phyloP scores from a whole-genome alignment of 2,888 invertebrate genomes.

The Andrena chrysosceles region DNA sequence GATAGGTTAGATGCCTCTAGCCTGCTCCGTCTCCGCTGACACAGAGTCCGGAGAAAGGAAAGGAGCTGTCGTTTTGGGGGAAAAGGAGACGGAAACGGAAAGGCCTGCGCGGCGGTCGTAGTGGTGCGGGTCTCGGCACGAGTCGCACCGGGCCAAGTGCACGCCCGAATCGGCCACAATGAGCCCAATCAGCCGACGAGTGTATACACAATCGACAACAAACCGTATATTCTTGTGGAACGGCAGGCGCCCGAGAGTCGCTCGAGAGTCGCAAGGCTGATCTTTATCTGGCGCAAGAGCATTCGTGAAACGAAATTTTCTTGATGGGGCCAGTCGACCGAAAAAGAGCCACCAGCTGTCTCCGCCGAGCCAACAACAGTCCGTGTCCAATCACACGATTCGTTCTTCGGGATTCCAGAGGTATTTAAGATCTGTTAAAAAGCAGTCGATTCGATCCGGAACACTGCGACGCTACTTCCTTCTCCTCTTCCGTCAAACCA shows the following conservation, averaged over 20 bases:
- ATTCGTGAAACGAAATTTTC: slow-evolving; percentile 40
- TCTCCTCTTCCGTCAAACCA: neutral
- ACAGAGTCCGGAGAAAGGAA: neutral
- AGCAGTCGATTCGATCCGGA: slow-evolving; percentile 8
- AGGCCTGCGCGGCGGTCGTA: too few relatives aligned
- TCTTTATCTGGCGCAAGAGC: slow-evolving; percentile 67
- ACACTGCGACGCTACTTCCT: neutral
- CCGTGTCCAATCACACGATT: slow-evolving; percentile 62
- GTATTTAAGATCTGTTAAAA: slow-evolving; percentile 48
- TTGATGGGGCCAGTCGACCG: slow-evolving; percentile 17
- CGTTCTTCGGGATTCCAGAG: slow-evolving; percentile 46
- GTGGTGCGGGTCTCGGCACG: slow-evolving; percentile 47
- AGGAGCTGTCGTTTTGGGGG: neutral
- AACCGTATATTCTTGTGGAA: slow-evolving; percentile 67
- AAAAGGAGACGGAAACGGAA: neutral
- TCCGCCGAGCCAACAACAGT: slow-evolving; percentile 5
- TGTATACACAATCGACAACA: slow-evolving; percentile 81
- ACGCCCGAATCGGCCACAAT: slow-evolving; percentile 78
- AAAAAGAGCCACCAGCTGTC: slow-evolving; percentile 59
- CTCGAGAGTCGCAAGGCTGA: slow-evolving; percentile 43
- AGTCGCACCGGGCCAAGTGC: slow-evolving; percentile 57
- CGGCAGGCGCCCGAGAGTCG: neutral
- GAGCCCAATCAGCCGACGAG: slow-evolving; percentile 82
- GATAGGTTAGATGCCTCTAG: slow-evolving; percentile 5
- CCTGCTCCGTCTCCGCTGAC: slow-evolving; percentile 7